These are phyloP conservation scores for Heliopora coerulea DNA, from an alignment of 92 coral and sea anemone genomes.

Conservation along the genomic window DNA sequence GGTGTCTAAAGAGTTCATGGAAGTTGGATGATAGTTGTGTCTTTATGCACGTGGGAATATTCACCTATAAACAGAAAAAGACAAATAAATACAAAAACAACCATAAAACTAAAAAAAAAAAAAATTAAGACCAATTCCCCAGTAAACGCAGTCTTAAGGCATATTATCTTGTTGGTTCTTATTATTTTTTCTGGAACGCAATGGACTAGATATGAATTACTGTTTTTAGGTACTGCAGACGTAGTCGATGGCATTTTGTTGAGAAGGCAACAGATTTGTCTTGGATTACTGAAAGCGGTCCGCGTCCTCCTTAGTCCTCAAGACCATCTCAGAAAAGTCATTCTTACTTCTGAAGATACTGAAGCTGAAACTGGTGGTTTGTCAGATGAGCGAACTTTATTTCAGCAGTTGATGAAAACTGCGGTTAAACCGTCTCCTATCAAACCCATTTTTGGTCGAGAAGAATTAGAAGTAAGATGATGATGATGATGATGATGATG, in stretches of 20 bases:
- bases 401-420: conserved; percentile 89
- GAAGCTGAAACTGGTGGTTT: conserved; percentile 43
- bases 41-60: no score
- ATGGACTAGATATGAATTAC: not conserved
- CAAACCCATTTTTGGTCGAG: conserved; percentile 87
- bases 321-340: conserved; percentile 86
- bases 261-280: conserved; percentile 86
- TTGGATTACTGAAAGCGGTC: conserved; percentile 92
- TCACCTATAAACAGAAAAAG: no score
- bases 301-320: conserved; percentile 95
- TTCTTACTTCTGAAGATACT: conserved; percentile 70
- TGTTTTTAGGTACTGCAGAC: conserved; percentile 50
- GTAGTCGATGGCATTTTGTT: conserved; percentile 66
- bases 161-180: no score
- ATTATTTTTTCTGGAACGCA: no score
- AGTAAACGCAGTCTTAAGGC: no score
- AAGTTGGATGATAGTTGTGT: no score
- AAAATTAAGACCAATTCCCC: no score
- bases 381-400: conserved; percentile 60
- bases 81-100: no score
- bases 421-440: conserved; percentile 95
- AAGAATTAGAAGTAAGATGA: conserved; percentile 81
- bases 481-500: no score
- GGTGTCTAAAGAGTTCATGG: no score
- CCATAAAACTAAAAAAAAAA: no score